A percentile compares a stretch with the other conserved stretches of the same genome.
Evolutionary conservation across 2,797 vertebrate species (phyloP).

Genomic region (Characodon lateralis): DNA sequence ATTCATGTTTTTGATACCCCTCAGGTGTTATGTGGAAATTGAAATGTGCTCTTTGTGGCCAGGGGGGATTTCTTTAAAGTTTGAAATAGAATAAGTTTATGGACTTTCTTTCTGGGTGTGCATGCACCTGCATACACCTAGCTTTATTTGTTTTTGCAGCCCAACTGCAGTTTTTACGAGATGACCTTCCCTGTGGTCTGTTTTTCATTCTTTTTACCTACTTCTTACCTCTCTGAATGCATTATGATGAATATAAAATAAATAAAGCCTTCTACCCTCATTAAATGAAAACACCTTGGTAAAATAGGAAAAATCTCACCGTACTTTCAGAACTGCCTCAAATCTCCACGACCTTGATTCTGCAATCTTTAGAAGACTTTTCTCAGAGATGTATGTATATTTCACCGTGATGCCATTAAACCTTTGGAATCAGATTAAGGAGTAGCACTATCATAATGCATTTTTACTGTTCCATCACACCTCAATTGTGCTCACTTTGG

Average conservation of each 20-base stretch:
- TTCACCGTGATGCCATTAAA: background rate
- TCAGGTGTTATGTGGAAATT: slow-evolving; percentile 75
- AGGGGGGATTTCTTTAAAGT: slow-evolving; percentile 62
- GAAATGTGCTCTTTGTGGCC: slow-evolving; percentile 73
- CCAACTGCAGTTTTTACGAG: slow-evolving; percentile 39
- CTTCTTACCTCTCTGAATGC: slow-evolving; percentile 9
- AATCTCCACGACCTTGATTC: background rate
- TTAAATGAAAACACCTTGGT: slow-evolving; percentile 1
- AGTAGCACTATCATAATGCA: background rate
- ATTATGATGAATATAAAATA: slow-evolving; percentile 16
- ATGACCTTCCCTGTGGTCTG: slow-evolving; percentile 21
- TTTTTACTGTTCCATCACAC: background rate
- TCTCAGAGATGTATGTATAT: background rate
- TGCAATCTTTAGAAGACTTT: background rate
- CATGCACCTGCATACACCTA: slow-evolving; percentile 8
- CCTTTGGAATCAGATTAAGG: background rate
- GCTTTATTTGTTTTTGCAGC: slow-evolving; percentile 28
- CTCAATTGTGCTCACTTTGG: background rate
- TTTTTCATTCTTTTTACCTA: background rate
- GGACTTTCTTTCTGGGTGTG: slow-evolving; percentile 21
- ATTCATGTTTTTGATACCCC: slow-evolving; percentile 79
- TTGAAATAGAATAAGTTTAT: slow-evolving; percentile 67
- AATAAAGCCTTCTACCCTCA: background rate
- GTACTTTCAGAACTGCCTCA: background rate
- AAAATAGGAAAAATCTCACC: background rate